A percentile compares a stretch with the other conserved stretches of the same genome.
Evolutionary conservation across 2,888 invertebrate genomes (phyloP).

Genomic region (Trachelus stipa): DNA sequence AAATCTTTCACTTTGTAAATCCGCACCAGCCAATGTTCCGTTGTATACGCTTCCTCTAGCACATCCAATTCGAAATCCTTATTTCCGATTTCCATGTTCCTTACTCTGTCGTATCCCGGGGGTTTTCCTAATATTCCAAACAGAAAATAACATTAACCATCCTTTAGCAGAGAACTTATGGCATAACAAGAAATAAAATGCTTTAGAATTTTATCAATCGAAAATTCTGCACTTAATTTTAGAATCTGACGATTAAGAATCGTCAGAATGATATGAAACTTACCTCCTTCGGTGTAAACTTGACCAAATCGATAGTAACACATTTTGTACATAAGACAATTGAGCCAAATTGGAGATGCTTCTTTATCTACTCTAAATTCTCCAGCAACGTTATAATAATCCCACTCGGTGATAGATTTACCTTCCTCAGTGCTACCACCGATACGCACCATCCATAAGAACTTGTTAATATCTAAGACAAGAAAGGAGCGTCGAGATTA

Average conservation of each 20-base stretch:
- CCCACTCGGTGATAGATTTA: constrained; percentile 94
- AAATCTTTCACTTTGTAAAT: constrained; percentile 98
- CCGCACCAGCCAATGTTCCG: constrained; percentile 98
- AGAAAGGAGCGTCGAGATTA: background rate
- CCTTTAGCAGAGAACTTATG: background rate
- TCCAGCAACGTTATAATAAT: constrained; percentile 95
- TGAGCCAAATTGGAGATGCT: constrained; percentile 90
- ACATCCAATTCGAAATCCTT: constrained; percentile 98
- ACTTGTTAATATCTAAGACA: constrained; percentile 92
- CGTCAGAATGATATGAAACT: constrained; percentile 35
- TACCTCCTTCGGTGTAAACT: constrained; percentile 94
- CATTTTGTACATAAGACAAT: constrained; percentile 99
- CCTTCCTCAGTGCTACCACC: constrained; percentile 96
- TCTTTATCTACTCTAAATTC: constrained; percentile 97
- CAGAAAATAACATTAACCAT: background rate
- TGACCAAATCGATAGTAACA: constrained; percentile 98
- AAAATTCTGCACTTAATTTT: background rate
- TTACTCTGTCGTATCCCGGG: constrained; percentile 95
- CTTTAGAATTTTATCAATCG: background rate
- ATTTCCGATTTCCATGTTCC: constrained; percentile 98
- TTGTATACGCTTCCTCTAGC: constrained; percentile 99
- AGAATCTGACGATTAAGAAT: no score
- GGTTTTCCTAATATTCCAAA: constrained; percentile 77
- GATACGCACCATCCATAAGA: constrained; percentile 98
- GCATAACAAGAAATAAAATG: background rate